phyloP scores from a whole-genome alignment of 2,113 vertebrate genomes.

The Stercorarius parasiticus region DNA sequence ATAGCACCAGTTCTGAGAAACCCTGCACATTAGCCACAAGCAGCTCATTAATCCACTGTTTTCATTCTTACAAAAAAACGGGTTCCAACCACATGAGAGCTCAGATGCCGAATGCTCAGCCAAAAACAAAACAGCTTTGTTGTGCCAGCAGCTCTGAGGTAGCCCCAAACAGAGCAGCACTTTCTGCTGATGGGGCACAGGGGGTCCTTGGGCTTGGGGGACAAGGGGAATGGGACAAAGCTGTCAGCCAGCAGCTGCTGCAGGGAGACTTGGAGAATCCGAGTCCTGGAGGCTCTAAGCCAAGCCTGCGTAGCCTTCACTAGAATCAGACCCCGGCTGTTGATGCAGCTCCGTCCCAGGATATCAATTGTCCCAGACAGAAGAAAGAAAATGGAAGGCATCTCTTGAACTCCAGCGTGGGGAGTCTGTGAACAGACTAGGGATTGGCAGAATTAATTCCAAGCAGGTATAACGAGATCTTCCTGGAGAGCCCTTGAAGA shows the following conservation, averaged over 20 bases:
- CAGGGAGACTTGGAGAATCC: background rate
- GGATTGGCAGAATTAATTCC: constrained; percentile 29
- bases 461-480: background rate
- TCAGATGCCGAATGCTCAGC: background rate
- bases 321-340: background rate
- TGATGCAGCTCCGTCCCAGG: background rate
- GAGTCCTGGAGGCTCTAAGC: background rate
- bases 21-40: constrained; percentile 46
- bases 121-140: constrained; percentile 15
- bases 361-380: background rate
- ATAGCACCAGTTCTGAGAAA: constrained; percentile 53
- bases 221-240: background rate
- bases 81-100: constrained; percentile 24
- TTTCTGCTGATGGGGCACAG: background rate
- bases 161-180: background rate
- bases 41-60: constrained; percentile 63
- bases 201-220: background rate
- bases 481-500: constrained; percentile 36
- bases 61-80: constrained; percentile 50
- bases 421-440: background rate
- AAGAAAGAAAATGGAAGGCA: background rate
- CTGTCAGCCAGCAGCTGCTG: background rate
- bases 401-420: background rate
- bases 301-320: background rate
- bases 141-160: constrained; percentile 31